Conservation (phyloP, 2,113 vertebrate genomes). For the Hiodon tergisus region DNA sequence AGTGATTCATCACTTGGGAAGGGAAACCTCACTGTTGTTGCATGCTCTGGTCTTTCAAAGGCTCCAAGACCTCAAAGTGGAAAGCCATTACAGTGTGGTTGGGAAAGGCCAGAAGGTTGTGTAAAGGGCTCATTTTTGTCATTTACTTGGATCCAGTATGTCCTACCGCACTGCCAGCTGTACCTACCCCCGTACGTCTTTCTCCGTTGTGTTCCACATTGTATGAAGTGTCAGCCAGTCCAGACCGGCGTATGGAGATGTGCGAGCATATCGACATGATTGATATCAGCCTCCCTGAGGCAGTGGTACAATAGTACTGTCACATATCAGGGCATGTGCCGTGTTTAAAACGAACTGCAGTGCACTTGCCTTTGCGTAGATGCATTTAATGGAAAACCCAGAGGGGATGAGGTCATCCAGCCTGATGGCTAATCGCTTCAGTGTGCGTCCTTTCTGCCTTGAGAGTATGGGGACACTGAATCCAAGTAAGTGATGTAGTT, state of each 20-base stretch:
- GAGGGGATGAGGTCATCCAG: neutral
- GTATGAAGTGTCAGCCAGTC: too few relatives aligned
- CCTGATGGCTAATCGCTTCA: neutral
- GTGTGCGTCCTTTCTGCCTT: neutral
- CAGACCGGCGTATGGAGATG: neutral
- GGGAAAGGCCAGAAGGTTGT: neutral
- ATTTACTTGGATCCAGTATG: neutral
- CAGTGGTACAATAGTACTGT: neutral
- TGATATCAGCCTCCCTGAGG: neutral
- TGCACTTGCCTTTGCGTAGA: neutral
- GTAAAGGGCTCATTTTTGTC: neutral
- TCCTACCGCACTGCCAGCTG: neutral
- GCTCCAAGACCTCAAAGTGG: neutral
- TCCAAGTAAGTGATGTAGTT: neutral
- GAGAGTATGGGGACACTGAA: neutral
- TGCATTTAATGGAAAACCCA: neutral
- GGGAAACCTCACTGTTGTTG: neutral
- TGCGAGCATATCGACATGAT: neutral
- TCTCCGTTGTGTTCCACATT: too few relatives aligned
- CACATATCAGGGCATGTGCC: neutral
- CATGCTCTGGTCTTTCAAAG: neutral
- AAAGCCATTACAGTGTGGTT: neutral
- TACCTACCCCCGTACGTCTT: too few relatives aligned
- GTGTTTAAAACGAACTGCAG: neutral
- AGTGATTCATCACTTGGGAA: neutral